A percentile compares a stretch with the other conserved stretches of the same genome.
These are phyloP conservation scores for Cactoblastis cactorum DNA, from an alignment of 2,888 invertebrate genomes.

Conservation along the genomic window DNA sequence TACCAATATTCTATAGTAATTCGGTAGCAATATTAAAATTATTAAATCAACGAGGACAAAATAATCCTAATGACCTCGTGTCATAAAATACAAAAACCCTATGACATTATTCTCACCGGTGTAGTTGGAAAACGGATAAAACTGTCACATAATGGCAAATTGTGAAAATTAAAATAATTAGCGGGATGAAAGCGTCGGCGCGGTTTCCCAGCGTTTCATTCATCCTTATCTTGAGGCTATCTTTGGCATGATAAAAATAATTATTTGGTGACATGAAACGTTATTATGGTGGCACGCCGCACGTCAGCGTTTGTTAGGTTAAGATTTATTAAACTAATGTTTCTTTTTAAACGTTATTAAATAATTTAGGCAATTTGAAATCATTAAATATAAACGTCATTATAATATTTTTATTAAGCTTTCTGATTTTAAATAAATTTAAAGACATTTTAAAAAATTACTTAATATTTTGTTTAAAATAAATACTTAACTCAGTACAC, in stretches of 20 bases:
- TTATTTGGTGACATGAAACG: constrained; percentile 50
- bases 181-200: constrained; percentile 13
- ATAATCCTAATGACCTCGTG: background rate
- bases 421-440: too few relatives aligned
- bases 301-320: constrained; percentile 23
- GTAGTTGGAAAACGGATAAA: constrained; percentile 1
- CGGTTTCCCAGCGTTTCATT: constrained; percentile 31
- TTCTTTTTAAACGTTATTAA: too few relatives aligned
- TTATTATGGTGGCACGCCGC: constrained; percentile 27
- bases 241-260: constrained; percentile 32
- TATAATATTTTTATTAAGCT: too few relatives aligned
- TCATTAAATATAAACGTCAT: too few relatives aligned
- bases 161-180: constrained; percentile 17
- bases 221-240: constrained; percentile 31
- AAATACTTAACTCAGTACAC: too few relatives aligned
- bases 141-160: constrained; percentile 7
- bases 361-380: too few relatives aligned
- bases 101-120: background rate
- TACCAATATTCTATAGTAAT: too few relatives aligned
- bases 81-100: background rate
- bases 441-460: too few relatives aligned
- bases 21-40: too few relatives aligned
- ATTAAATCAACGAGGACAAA: background rate
- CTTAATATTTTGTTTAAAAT: too few relatives aligned
- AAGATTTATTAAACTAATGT: background rate